Base-by-base conservation (phyloP, 92 coral and sea anemone species). In the Zoanthus sansibaricus region DNA sequence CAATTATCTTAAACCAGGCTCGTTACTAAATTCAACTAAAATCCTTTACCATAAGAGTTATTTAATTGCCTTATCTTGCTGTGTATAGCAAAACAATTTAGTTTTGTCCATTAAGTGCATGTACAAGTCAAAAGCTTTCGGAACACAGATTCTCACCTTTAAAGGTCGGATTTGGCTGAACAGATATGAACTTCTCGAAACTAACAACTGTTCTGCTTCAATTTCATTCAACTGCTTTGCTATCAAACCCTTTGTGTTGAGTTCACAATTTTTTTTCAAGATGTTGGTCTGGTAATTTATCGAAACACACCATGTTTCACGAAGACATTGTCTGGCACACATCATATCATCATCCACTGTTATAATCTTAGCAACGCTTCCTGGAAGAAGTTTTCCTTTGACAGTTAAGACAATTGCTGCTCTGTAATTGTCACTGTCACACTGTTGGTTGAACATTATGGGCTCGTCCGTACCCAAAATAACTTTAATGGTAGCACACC, bases 301-400 rank as follows among this genome's bases (percentile, higher is more conserved):
- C 1, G 84, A 79, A 64, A 79, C 18, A 46, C 84, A 79, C 84
- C 84, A 79, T 11, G 84, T 10, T 20, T 79, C 52, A n/a, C 58
- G 25, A 48, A 79, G 73, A 47, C 84, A 79, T 66, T 62, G 33
- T 5, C 55, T 48, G 42, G 84, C 72, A 37, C 84, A 79, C 56
- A 8, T 33, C 59, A 79, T 1, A 16, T 49, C 73, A n/a, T 37
- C 44, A 0, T 64, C 72, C 30, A 68, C 55, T 79, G 72, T 42
- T 4, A 62, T n/a, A 10, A 18, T 62, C 62, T 42, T 17, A 30
- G 48, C 84, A 9, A 79, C 72, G 25, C 56, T 62, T 44, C 73
- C 84, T 61, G 5, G 72, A 32, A 79, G 84, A 44, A 44, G 56
- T 62, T 46, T 18, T 17, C 62, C 44, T n/a, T 18, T 33, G 17